Base-by-base conservation (phyloP, 1,140 invertebrate genomes). In the Macrobrachium nipponense region DNA sequence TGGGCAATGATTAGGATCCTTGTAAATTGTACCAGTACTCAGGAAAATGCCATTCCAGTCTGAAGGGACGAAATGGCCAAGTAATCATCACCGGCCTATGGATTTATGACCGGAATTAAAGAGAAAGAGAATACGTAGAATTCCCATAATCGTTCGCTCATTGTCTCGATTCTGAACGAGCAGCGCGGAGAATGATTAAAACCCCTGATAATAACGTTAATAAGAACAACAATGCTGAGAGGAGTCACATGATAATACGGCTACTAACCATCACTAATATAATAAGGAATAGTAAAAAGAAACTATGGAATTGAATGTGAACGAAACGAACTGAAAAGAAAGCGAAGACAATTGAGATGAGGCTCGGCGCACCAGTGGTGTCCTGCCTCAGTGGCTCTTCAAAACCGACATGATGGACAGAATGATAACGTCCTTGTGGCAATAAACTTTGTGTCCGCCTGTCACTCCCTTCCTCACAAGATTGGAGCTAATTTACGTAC, bases 401-500 rank as follows among this genome's bases (percentile, higher is more conserved):
- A 17, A 18, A 8, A 18, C 10, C 27, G 77, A 27, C n/a, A 51
- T 20, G 77, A 60, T 79, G 77, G 58, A 14, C 5, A 43, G 18
- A 43, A 43, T 75, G 81, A 82, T 82, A 82, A 61, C 58, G 70
- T 82, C 81, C 43, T 58, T 72, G 70, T 20, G 14, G 70, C 15
- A 27, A 43, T 75, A 73, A 76, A 76, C 72, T 51, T 27, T 59
- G 23, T 62, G 81, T 73, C 81, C 51, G 68, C 70, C 60, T 76
- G 81, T 82, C 81, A 82, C 81, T 73, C 81, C 20, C 51, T 60
- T 51, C 62, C 70, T 82, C 60, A 82, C 81, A 59, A 82, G 59
- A 82, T 82, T 82, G 73, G 81, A 75, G 81, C 81, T 82, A 82
- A 82, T 82, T 82, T 82, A 58, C 58, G 59, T 75, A 62, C 72